A percentile compares a stretch with the other conserved stretches of the same genome.
These are phyloP conservation scores for Cygnus atratus DNA, from an alignment of 2,113 vertebrate species.

Conservation along the genomic window DNA sequence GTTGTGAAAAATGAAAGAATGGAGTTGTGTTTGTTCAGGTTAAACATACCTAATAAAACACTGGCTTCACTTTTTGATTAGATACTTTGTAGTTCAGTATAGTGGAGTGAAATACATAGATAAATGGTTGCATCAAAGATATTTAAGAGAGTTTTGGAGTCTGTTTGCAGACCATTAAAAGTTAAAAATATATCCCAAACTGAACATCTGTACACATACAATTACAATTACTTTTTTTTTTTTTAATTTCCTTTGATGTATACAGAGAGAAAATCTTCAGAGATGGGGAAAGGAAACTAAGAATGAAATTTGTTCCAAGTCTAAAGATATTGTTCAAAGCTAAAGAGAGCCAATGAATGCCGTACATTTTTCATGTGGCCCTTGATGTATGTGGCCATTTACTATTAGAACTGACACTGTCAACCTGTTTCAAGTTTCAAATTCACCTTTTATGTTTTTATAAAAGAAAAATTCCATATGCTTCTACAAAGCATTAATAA, in stretches of 20 bases:
- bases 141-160: background rate
- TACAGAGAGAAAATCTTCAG: background rate
- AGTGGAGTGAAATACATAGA: background rate
- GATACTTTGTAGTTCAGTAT: background rate
- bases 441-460: background rate
- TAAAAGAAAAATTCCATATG: background rate
- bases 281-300: background rate
- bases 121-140: background rate
- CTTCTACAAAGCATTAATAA: background rate
- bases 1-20: background rate
- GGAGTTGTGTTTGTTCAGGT: background rate
- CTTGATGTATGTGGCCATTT: background rate
- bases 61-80: background rate
- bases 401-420: background rate
- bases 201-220: background rate
- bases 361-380: background rate
- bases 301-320: background rate
- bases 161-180: background rate
- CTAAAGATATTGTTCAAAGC: background rate
- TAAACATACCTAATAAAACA: conserved; percentile 20
- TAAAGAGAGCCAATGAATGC: background rate
- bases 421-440: background rate
- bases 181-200: background rate
- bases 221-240: background rate
- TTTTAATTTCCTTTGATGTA: background rate